Base-by-base conservation (phyloP, 2,888 invertebrate species). In the Melolontha melolontha region DNA sequence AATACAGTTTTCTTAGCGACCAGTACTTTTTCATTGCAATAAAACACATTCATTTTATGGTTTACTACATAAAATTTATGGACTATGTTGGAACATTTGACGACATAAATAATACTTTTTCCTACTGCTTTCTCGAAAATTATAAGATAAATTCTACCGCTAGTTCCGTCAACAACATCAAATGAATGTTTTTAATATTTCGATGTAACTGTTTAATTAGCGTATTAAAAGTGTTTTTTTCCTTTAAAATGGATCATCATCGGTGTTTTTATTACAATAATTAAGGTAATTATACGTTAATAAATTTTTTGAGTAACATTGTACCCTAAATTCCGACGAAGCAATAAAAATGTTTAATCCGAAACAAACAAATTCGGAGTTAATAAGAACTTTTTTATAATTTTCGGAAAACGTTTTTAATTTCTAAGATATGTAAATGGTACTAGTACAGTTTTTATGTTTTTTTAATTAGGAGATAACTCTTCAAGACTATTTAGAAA, bases 41-140 rank as follows among this genome's bases (percentile, higher is more conserved):
- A 59, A 59, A 59, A 44, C 44, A 59, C 44, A 29, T 59, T 27
- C 29, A 59, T 59, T 59, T 59, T 59, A 44, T 44, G 44, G 59
- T 44, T 59, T 17, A 59, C 59, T 59, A 27, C 44, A 59, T 59
- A 29, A 59, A 44, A 59, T 59, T 59, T 59, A 59, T 59, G 44
- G 59, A 59, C 59, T 59, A 12, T 44, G 44, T 59, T 17, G 41
- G 59, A 29, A 44, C 59, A 59, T 59, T 59, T 59, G 44, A 59
- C 14, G 27, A 59, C 59, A 59, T 59, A 59, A 59, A 59, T 59
- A 14, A 44, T n/a, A 14, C 7, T 34, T 34, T 59, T 47, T 47
- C 17, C 44, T 44, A 44, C 44, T 59, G 29, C 44, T 59, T 44
- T 59, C 34, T 59, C 44, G 12, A 59, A 44, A 59, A 59, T 29